phyloP scores from a whole-genome alignment of 2,888 invertebrate species.

The Brachypalpus laphriformis region DNA sequence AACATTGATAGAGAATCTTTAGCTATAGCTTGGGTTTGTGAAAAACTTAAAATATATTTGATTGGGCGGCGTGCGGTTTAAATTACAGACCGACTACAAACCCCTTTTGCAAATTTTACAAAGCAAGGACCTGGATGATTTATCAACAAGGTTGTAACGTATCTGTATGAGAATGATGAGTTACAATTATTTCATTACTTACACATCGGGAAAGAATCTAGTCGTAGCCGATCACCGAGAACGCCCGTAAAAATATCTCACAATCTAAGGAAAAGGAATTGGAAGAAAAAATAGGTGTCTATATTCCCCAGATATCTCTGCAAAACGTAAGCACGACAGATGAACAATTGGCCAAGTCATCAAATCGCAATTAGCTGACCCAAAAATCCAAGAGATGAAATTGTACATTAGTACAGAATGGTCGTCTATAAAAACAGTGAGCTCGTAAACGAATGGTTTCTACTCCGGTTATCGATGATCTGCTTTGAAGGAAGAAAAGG shows the following conservation, averaged over 20 bases:
- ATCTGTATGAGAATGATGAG: too few relatives aligned
- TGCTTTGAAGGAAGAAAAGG: background rate
- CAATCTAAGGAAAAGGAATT: too few relatives aligned
- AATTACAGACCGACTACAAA: background rate
- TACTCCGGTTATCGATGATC: background rate
- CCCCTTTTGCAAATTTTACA: too few relatives aligned
- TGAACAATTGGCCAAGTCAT: background rate
- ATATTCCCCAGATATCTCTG: too few relatives aligned
- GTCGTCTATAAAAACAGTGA: background rate
- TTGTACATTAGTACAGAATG: background rate
- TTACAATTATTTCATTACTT: background rate
- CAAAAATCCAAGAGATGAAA: background rate
- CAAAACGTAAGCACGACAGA: too few relatives aligned
- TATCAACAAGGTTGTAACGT: too few relatives aligned
- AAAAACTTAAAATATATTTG: background rate
- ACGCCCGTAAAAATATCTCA: background rate
- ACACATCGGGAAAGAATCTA: slow-evolving; percentile 1
- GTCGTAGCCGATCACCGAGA: background rate
- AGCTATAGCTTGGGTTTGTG: background rate
- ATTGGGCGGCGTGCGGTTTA: background rate
- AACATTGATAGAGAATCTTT: background rate
- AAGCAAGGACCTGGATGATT: too few relatives aligned
- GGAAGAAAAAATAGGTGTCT: too few relatives aligned
- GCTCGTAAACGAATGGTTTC: background rate
- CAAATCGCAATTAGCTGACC: too few relatives aligned